Evolutionary conservation across 2,113 vertebrate genomes (phyloP).

Genomic region (Dicerorhinus sumatrensis): DNA sequence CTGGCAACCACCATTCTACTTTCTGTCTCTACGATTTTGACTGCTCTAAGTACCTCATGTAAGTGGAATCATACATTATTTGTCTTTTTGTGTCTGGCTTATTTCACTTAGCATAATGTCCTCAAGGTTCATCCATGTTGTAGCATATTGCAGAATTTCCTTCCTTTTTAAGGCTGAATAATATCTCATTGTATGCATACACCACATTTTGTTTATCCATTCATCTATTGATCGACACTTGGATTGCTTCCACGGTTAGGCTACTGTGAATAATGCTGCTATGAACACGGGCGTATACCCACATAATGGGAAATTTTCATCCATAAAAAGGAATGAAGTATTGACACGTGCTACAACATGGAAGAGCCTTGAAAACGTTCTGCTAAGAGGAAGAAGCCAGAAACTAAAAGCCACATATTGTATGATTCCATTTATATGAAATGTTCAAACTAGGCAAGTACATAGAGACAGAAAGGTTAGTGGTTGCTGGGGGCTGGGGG

Average conservation of each 20-base stretch:
- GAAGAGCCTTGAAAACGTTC: neutral
- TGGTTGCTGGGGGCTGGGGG: fast-evolving
- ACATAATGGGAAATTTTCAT: neutral
- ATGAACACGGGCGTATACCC: neutral
- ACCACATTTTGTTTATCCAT: too few species aligned
- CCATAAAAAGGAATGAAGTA: neutral
- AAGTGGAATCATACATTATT: neutral
- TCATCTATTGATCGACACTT: neutral
- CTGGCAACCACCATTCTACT: neutral
- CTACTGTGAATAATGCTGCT: neutral
- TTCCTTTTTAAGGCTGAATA: neutral
- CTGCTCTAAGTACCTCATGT: neutral
- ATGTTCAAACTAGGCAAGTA: neutral
- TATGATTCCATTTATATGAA: neutral
- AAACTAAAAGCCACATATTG: neutral
- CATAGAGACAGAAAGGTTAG: neutral
- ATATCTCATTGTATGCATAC: too few species aligned
- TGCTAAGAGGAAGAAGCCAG: neutral
- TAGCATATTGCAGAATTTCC: neutral
- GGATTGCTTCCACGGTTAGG: neutral
- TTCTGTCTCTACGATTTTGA: neutral
- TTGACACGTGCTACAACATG: neutral
- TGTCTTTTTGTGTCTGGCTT: neutral
- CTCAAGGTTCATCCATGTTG: neutral
- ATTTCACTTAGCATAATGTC: neutral